Percentiles rank a stretch among this genome's conserved stretches.
Conservation (phyloP, 2,888 invertebrate species). For the Drosophila meridiana region DNA sequence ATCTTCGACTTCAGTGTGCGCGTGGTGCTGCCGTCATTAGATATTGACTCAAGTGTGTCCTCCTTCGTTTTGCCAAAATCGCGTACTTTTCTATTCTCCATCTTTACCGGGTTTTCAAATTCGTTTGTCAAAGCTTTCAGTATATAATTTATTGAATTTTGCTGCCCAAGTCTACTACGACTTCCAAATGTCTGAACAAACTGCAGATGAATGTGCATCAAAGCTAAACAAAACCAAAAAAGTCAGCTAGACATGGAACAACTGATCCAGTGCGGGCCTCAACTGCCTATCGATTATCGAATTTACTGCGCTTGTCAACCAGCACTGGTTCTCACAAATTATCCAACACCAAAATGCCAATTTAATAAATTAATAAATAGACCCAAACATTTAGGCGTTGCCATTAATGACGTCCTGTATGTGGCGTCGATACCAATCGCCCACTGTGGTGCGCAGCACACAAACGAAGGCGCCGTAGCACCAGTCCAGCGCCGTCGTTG, state of each 20-base stretch:
- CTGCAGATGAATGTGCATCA: slow-evolving; percentile 12
- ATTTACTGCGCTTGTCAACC: background rate
- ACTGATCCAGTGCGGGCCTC: background rate
- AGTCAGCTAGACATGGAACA: slow-evolving; percentile 4
- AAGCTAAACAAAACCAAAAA: slow-evolving; percentile 1
- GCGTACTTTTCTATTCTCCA: slow-evolving; percentile 50
- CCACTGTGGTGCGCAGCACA: slow-evolving; percentile 42
- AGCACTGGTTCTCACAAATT: background rate
- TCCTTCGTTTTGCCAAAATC: slow-evolving; percentile 35
- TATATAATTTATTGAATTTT: slow-evolving; percentile 58
- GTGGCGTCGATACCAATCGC: slow-evolving; percentile 46
- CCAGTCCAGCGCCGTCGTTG: slow-evolving; percentile 2
- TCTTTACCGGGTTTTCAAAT: slow-evolving; percentile 38
- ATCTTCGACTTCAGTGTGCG: slow-evolving; percentile 20
- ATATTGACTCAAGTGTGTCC: slow-evolving; percentile 31
- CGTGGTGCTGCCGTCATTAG: slow-evolving; percentile 30
- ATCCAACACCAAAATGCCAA: background rate
- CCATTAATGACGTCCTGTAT: slow-evolving; percentile 50
- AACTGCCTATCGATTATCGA: slow-evolving; percentile 18
- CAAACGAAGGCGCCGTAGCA: slow-evolving; percentile 42
- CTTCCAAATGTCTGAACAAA: slow-evolving; percentile 8
- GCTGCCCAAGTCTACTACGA: slow-evolving; percentile 56
- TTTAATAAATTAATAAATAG: too few relatives aligned
- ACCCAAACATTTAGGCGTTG: slow-evolving; percentile 16
- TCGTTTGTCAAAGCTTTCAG: slow-evolving; percentile 43